A percentile compares a stretch with the other conserved stretches of the same genome.
Conservation (phyloP, 1,140 invertebrate species). For the Cepaea nemoralis region DNA sequence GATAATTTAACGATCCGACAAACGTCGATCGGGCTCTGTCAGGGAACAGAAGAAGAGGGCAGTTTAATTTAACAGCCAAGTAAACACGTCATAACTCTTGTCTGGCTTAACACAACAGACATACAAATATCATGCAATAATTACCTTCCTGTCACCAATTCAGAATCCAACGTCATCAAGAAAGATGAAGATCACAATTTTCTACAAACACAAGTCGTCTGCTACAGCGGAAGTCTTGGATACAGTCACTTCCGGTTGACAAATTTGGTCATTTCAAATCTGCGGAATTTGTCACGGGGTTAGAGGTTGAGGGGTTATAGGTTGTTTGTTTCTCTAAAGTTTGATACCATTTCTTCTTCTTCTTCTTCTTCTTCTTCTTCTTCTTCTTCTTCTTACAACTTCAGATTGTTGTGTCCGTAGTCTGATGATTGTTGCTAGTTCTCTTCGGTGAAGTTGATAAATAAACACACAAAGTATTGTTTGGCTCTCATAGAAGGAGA, state of each 20-base stretch:
- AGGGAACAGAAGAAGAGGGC: too few species aligned
- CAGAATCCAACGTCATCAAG: slow-evolving; percentile 3
- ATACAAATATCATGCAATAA: too few species aligned
- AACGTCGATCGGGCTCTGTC: too few species aligned
- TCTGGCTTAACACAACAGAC: too few species aligned
- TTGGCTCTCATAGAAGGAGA: too few species aligned
- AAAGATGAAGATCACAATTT: neutral
- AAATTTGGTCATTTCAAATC: neutral
- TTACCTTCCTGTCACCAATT: neutral
- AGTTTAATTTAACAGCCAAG: too few species aligned
- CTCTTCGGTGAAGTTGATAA: too few species aligned
- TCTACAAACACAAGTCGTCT: neutral
- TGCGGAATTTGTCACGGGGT: neutral
- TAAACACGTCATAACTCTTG: too few species aligned
- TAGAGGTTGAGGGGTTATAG: neutral
- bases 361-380: neutral
- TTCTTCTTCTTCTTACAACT: neutral
- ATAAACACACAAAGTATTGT: too few species aligned
- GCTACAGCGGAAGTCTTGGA: neutral
- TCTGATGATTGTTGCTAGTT: too few species aligned
- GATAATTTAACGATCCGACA: too few species aligned
- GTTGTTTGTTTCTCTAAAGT: neutral
- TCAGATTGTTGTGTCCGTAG: too few species aligned
- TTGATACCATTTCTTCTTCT: neutral
- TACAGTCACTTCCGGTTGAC: neutral